Percentiles rank a stretch among this genome's conserved stretches.
Evolutionary conservation across 2,797 vertebrate genomes (phyloP).

Genomic region (Peromyscus eremicus): DNA sequence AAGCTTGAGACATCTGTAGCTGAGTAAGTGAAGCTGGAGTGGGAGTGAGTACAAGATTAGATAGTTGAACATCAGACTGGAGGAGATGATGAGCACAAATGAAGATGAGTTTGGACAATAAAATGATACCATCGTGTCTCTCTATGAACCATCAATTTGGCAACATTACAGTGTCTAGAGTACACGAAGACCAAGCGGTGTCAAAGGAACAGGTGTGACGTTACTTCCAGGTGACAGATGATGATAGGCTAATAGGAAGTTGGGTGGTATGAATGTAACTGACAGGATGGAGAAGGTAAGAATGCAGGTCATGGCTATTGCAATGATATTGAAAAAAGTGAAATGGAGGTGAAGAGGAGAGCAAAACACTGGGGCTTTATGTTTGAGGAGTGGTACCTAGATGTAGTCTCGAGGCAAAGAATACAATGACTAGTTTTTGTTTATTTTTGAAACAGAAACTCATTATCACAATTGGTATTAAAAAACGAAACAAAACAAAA

Average conservation of each 20-base stretch:
- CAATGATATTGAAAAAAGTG: not conserved
- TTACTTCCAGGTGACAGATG: not conserved
- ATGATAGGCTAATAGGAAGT: not conserved
- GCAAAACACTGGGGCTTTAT: accelerated
- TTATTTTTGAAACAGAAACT: not conserved
- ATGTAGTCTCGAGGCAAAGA: not conserved
- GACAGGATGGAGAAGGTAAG: not conserved
- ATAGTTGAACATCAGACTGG: not conserved
- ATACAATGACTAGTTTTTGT: not conserved
- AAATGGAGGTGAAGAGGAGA: not conserved
- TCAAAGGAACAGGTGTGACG: not conserved
- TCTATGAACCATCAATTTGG: not conserved
- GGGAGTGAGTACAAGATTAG: not conserved
- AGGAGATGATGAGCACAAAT: not conserved
- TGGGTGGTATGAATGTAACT: not conserved
- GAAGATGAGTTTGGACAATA: not conserved
- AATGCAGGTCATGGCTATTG: not conserved
- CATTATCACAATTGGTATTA: not conserved
- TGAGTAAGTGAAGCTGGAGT: no score
- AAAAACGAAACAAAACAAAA: not conserved
- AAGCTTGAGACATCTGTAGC: not conserved
- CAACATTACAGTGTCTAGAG: not conserved
- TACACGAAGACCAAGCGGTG: not conserved
- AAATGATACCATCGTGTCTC: not conserved
- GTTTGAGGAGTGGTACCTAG: not conserved